Conservation (phyloP, 2,797 vertebrate genomes). For the Peromyscus melanophrys region DNA sequence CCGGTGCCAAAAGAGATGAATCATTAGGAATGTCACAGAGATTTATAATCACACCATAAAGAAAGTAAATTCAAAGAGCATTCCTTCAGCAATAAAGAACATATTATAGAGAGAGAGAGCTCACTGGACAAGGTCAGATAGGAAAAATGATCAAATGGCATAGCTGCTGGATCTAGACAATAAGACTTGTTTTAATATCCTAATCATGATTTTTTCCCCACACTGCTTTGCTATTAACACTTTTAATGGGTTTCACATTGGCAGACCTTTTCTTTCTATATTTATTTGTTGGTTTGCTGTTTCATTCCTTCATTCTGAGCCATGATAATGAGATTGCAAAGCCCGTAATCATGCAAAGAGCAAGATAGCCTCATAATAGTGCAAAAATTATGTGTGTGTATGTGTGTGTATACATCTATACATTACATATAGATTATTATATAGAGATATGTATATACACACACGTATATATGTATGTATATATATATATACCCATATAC, state of each 20-base stretch:
- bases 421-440: background rate
- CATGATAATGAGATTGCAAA: background rate
- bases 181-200: background rate
- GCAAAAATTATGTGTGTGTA: background rate
- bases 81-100: constrained; percentile 80
- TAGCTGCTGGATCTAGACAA: background rate
- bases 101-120: constrained; percentile 78
- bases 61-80: constrained; percentile 82
- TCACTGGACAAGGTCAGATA: constrained; percentile 76
- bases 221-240: background rate
- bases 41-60: constrained; percentile 76
- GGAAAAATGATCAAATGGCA: constrained; percentile 59
- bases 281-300: background rate
- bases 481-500: background rate
- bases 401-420: too few species aligned
- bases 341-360: background rate
- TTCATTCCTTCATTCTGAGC: background rate
- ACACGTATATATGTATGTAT: rapidly evolving
- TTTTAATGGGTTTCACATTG: constrained; percentile 15
- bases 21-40: constrained; percentile 80
- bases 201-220: background rate
- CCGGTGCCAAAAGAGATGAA: constrained; percentile 71
- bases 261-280: background rate
- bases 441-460: background rate
- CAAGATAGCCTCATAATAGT: background rate